Base-by-base conservation (phyloP, 2,888 invertebrate species). In the Pollenia griseotomentosa region DNA sequence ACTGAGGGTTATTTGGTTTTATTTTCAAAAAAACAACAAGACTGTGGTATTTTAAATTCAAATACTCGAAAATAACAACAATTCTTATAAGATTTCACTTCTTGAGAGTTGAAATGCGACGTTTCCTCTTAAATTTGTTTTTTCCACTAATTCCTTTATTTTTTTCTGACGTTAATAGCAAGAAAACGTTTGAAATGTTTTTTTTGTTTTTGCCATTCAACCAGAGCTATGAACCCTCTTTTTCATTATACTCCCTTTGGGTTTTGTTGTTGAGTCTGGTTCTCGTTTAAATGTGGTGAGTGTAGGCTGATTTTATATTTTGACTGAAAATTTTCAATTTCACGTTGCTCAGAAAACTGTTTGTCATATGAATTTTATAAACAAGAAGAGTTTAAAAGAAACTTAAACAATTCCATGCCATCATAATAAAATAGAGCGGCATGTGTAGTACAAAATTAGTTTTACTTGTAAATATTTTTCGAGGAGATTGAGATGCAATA, bases 71-170 rank as follows among this genome's bases (percentile, higher is more conserved):
- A 61, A 53, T 9, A 71, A 57, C 12, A 53, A 40, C 46, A 74
- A 70, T 83, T 85, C 82, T 79, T 86, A 86, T 86, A 86, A 83
- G 86, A 86, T 86, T 86, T 83, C 73, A 86, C 61, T 83, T 53
- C 82, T 81, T 71, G 86, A 86, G 86, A 86, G 86, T 83, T 83
- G 44, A 83, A 70, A 63, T 61, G 46, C 40, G n/a, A 19, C 9
- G 16, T 57, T 78, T 82, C 75, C 73, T 71, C 79, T 85, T 81
- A 81, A 85, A 81, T 77, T 79, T 63, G 14, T 48, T 23, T 57
- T 33, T 44, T 46, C 7, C 61, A 74, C 66, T 19, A 46, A 61
- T 79, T 61, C 23, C 33, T 63, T 63, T 33, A 19, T 19, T n/a
- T 81, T 65, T 57, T 65, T 65, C n/a, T 48, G 63, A 66, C 19